A percentile compares a stretch with the other conserved stretches of the same genome.
Evolutionary conservation across 2,888 invertebrate genomes (phyloP).

Genomic region (Clepsis dumicolana): DNA sequence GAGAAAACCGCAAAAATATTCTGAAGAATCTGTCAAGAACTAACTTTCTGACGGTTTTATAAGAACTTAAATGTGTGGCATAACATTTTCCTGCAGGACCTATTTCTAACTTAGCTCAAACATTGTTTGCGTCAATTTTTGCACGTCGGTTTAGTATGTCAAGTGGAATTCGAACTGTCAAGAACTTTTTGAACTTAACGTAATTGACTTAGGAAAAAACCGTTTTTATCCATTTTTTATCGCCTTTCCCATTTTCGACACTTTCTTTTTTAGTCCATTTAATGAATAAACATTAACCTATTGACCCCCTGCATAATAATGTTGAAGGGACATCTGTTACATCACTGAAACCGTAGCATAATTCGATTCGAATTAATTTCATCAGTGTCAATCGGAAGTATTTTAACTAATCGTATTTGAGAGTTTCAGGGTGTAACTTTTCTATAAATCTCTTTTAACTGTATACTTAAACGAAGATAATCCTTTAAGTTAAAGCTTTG

Average conservation of each 20-base stretch:
- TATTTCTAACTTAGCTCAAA: neutral
- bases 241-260: neutral
- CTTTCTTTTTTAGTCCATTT: neutral
- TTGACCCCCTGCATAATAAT: neutral
- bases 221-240: neutral
- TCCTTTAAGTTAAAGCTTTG: neutral
- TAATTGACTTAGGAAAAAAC: neutral
- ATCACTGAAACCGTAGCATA: neutral
- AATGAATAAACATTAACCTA: neutral
- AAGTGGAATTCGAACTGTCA: neutral
- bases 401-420: conserved; percentile 4
- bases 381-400: conserved; percentile 1
- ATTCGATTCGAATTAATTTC: neutral
- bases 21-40: neutral
- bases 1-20: neutral
- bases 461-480: neutral
- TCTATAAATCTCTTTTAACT: conserved; percentile 2
- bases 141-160: neutral
- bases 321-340: neutral
- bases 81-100: neutral
- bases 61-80: neutral
- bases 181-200: neutral
- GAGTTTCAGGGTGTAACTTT: conserved; percentile 10
- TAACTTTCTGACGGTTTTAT: neutral
- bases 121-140: neutral